phyloP scores from a whole-genome alignment of 2,113 vertebrate genomes.

The Calyptommatus sinebrachiatus region DNA sequence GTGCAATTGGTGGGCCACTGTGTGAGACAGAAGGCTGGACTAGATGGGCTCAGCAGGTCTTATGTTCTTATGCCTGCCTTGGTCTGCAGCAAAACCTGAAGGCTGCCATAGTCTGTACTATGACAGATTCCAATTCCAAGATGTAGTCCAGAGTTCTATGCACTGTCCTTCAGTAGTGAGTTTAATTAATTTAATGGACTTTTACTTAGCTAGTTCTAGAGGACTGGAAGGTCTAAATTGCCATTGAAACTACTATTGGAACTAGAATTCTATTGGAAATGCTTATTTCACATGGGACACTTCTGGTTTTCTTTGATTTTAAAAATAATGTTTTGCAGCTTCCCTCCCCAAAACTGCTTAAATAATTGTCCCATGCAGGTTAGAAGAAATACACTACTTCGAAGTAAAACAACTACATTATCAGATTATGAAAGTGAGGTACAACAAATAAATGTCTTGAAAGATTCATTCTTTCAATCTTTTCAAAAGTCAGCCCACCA shows the following conservation, averaged over 20 bases:
- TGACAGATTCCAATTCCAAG: too few species aligned
- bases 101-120: too few species aligned
- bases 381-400: conserved; percentile 34
- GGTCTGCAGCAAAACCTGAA: too few species aligned
- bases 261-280: not conserved
- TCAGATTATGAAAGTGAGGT: conserved; percentile 18
- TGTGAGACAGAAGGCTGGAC: too few species aligned
- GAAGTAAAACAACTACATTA: conserved; percentile 18
- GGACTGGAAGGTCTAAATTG: not conserved
- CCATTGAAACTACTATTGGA: not conserved
- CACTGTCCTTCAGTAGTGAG: not conserved
- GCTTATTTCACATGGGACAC: not conserved
- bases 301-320: conserved; percentile 22
- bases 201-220: not conserved
- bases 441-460: conserved; percentile 19
- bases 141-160: not conserved
- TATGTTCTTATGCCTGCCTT: too few species aligned
- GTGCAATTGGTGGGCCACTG: too few species aligned
- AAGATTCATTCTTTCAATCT: conserved; percentile 3
- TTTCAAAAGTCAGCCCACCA: conserved; percentile 24
- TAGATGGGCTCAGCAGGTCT: too few species aligned
- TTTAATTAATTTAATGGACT: not conserved
- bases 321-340: not conserved
- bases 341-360: conserved; percentile 53
- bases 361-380: conserved; percentile 16